These are phyloP conservation scores for Urosaurus nigricauda DNA, from an alignment of 2,797 vertebrate species.

Conservation along the genomic window DNA sequence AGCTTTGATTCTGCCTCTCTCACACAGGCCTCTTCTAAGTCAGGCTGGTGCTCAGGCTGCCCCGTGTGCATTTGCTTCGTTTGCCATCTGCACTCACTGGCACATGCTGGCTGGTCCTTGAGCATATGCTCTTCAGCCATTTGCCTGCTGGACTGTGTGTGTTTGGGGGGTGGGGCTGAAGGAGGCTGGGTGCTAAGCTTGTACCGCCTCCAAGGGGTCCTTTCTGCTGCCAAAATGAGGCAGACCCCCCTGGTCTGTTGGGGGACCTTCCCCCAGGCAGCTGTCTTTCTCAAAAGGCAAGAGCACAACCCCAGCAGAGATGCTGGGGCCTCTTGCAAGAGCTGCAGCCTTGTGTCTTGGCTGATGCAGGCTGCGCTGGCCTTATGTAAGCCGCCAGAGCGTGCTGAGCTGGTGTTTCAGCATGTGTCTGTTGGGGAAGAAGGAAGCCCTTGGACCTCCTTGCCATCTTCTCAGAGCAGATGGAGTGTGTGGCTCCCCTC, in stretches of 20 bases:
- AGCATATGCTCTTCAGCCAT: fast-evolving
- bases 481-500: neutral
- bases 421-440: too few species aligned
- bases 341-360: neutral
- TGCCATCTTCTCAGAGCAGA: too few species aligned
- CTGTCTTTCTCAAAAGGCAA: neutral
- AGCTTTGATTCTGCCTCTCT: neutral
- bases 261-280: neutral
- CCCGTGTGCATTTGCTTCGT: too few species aligned
- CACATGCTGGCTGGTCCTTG: neutral
- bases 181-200: neutral
- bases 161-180: too few species aligned
- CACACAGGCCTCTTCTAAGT: too few species aligned
- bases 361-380: neutral
- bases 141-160: neutral
- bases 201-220: neutral
- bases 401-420: neutral
- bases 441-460: neutral
- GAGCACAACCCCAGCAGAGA: too few species aligned
- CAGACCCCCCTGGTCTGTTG: too few species aligned
- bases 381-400: neutral
- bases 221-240: neutral
- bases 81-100: too few species aligned
- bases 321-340: neutral
- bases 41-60: neutral